phyloP scores from a whole-genome alignment of 2,888 invertebrate genomes.

The Phaedon cochleariae region DNA sequence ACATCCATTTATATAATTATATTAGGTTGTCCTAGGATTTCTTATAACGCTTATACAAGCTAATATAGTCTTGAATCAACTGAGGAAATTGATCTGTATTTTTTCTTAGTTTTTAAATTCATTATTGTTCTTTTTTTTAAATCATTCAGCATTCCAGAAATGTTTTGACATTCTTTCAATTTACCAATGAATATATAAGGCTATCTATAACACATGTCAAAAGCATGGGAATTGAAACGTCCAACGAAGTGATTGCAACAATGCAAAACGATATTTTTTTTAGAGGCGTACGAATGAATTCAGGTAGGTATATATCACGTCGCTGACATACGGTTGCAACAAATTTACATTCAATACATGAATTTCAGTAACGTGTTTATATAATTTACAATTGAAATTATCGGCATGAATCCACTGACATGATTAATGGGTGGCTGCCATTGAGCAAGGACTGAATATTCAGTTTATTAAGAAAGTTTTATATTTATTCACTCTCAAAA shows the following conservation, averaged over 20 bases:
- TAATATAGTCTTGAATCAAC: too few species aligned
- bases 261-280: constrained; percentile 25
- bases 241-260: neutral
- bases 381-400: constrained; percentile 35
- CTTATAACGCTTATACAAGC: too few species aligned
- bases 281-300: constrained; percentile 26
- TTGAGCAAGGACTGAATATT: constrained; percentile 9
- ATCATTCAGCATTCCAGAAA: too few species aligned
- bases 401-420: constrained; percentile 13
- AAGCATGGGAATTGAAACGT: neutral
- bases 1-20: too few species aligned
- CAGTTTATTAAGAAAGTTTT: neutral
- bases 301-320: constrained; percentile 29
- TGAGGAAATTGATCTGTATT: too few species aligned
- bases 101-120: too few species aligned
- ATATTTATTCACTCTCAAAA: neutral
- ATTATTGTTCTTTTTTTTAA: too few species aligned
- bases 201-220: too few species aligned
- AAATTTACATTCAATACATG: constrained; percentile 35
- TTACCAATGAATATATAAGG: neutral
- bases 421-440: constrained; percentile 1
- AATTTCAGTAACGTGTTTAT: constrained; percentile 28
- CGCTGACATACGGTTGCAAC: constrained; percentile 33
- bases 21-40: too few species aligned
- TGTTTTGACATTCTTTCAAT: too few species aligned